These are phyloP conservation scores for Tenrec ecaudatus DNA, from an alignment of 2,113 vertebrate species.

Conservation along the genomic window DNA sequence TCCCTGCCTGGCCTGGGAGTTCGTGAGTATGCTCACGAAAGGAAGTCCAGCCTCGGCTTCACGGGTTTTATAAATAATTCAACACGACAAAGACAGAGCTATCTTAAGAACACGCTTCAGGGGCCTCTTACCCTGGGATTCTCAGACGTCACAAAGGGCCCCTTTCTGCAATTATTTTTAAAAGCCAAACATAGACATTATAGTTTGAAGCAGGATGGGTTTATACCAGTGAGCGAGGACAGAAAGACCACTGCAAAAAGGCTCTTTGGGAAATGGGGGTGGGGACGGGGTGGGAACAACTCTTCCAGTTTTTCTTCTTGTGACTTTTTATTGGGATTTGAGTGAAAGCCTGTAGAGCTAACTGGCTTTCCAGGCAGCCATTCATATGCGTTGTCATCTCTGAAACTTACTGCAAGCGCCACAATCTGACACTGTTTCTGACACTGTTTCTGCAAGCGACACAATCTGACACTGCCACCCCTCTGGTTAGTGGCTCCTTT, in stretches of 20 bases:
- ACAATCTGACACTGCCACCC: too few species aligned
- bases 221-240: background rate
- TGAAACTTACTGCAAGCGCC: too few species aligned
- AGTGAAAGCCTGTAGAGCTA: too few species aligned
- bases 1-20: slow-evolving; percentile 23
- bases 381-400: too few species aligned
- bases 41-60: background rate
- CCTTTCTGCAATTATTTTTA: background rate
- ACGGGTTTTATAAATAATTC: slow-evolving; percentile 69
- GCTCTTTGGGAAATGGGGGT: background rate
- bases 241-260: background rate
- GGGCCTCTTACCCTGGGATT: slow-evolving; percentile 27
- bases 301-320: background rate
- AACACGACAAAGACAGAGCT: slow-evolving; percentile 46
- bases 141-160: background rate
- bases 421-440: too few species aligned
- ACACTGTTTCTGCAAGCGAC: too few species aligned
- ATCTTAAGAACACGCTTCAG: background rate
- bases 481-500: too few species aligned
- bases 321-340: too few species aligned
- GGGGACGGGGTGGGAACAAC: rapidly evolving
- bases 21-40: background rate
- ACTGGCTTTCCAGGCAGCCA: too few species aligned
- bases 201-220: background rate
- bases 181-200: background rate